phyloP scores from a whole-genome alignment of 1,140 invertebrate genomes.

The Zaprionus inermis region DNA sequence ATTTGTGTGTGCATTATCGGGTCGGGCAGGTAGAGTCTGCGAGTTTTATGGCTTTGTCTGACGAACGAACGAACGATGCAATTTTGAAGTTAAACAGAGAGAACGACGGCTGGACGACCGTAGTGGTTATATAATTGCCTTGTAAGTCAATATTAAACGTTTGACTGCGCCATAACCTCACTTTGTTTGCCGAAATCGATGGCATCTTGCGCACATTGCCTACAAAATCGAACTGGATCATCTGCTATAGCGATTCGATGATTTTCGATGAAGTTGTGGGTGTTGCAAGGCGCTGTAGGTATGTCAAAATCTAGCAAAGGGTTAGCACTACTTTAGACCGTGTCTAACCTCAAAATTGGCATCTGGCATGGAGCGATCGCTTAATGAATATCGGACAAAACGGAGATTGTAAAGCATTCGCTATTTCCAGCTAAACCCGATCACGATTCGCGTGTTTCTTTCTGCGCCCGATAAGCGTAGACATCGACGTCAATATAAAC shows the following conservation, averaged over 20 bases:
- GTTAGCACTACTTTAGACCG: too few species aligned
- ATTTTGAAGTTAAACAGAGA: constrained; percentile 30
- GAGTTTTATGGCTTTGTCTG: constrained; percentile 37
- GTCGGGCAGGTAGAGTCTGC: constrained; percentile 43
- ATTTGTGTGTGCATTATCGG: constrained; percentile 35
- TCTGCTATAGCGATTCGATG: neutral
- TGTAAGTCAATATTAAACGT: constrained; percentile 10
- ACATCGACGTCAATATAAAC: constrained; percentile 20
- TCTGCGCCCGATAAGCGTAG: constrained; percentile 25
- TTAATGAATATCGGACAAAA: neutral
- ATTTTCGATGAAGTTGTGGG: neutral
- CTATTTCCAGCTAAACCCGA: constrained; percentile 20
- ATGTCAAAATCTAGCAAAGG: neutral
- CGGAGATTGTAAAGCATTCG: neutral
- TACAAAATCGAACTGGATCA: neutral
- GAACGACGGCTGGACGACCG: neutral
- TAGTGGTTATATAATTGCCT: neutral
- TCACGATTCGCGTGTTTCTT: constrained; percentile 16
- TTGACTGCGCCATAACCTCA: neutral
- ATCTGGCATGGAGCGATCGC: neutral
- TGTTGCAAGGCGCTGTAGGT: neutral
- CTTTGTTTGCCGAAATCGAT: neutral
- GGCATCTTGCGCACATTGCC: neutral
- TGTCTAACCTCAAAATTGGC: neutral
- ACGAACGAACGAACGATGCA: constrained; percentile 26